phyloP scores from a whole-genome alignment of 1,140 invertebrate genomes.

The Papilio polytes region DNA sequence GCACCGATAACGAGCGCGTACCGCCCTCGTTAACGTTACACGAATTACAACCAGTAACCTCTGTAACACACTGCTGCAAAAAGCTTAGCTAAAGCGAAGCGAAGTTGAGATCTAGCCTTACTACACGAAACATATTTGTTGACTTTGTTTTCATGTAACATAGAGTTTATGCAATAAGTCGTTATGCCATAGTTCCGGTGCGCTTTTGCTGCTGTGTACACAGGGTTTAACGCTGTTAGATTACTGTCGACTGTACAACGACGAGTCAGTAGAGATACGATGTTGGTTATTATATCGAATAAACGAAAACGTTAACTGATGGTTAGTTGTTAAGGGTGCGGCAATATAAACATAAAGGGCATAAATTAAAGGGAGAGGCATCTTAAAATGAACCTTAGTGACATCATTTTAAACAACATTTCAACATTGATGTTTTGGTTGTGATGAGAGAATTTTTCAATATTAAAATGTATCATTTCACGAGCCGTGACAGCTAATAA shows the following conservation, averaged over 20 bases:
- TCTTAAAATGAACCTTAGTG: no score
- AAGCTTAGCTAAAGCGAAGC: neutral
- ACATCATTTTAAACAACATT: no score
- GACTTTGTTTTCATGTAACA: neutral
- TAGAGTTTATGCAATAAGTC: neutral
- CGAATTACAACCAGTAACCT: neutral
- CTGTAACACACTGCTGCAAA: neutral
- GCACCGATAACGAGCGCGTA: conserved; percentile 28
- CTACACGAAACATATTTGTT: neutral
- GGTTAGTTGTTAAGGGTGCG: neutral
- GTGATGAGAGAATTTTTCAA: neutral
- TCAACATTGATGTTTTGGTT: neutral
- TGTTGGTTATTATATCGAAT: neutral
- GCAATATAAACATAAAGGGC: no score
- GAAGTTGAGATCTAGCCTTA: neutral
- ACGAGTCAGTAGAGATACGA: neutral
- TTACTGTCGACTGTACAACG: neutral
- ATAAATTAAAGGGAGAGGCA: no score
- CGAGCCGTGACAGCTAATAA: neutral
- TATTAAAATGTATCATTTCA: conserved; percentile 6
- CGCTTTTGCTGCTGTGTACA: neutral
- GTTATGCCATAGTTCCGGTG: neutral
- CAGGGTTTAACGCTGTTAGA: neutral
- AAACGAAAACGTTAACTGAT: neutral
- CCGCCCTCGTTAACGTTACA: conserved; percentile 31